Base-by-base conservation (phyloP, 53 echinoderm and acorn worm species). In the Holothuria leucospilota region DNA sequence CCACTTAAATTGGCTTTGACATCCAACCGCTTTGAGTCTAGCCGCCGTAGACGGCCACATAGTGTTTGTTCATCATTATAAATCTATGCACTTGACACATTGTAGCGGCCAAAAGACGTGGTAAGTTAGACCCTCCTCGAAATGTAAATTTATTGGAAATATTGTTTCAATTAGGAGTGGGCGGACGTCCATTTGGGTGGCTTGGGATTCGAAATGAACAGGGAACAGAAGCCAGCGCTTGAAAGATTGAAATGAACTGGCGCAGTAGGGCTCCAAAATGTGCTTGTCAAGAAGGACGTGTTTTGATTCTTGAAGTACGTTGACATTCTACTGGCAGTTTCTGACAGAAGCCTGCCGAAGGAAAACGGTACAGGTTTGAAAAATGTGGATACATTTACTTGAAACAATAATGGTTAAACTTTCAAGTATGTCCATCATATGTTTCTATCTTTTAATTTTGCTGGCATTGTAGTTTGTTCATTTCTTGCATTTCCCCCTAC, bases 151-250 rank as follows among this genome's bases (percentile, higher is more conserved):
- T 75, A 75, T 75, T 75, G 75, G 75, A 75, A 75, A 75, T 75
- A 75, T 75, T 75, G 75, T 75, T 75, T 75, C 75, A 75, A 75
- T 75, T 75, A 75, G 52, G 75, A 75, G 75, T 75, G 75, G 75
- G 75, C 75, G 75, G 75, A 75, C 75, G 12, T 53, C 51, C 75
- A 75, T 75, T 75, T 75, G 75, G 75, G 75, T 75, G 75, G 75
- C 75, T 51, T 10, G 39, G 21, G 75, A 75, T 51, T 53, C 51
- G 75, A 75, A 75, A 75, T 75, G 72, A 75, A 75, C 46, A 52
- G 49, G 24, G 75, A 75, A 75, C 75, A 75, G 51, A 49, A 75
- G 75, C 51, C 75, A 75, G 75, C 75, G n/a, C 51, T 75, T 51
- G 75, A 52, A 49, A 75, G 75, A 75, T 75, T 75, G 75, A 51